Conservation (phyloP, 53 echinoderm and acorn worm species). For the Echinometra lucunter region DNA sequence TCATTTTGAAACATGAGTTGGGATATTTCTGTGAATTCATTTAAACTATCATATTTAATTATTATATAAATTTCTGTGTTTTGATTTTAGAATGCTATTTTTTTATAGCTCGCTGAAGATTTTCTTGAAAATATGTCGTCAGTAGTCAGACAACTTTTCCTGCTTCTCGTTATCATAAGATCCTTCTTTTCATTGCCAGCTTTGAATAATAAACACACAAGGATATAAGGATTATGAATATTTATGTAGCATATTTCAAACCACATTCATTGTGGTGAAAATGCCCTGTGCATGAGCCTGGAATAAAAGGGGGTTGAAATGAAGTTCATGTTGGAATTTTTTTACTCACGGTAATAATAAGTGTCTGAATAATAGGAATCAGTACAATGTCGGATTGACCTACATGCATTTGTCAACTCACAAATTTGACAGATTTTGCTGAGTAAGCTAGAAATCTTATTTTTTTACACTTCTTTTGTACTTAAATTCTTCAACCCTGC, state of each 20-base stretch:
- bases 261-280: not conserved
- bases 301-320: constrained; percentile 6
- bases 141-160: not conserved
- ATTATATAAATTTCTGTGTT: no score
- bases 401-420: not conserved
- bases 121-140: not conserved
- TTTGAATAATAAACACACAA: not conserved
- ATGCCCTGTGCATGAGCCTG: not conserved
- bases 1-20: no score
- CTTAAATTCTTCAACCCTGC: not conserved
- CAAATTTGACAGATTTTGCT: not conserved
- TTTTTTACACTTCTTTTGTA: not conserved
- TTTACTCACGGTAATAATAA: not conserved
- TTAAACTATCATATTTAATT: no score
- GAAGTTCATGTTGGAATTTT: not conserved
- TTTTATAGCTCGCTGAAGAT: no score
- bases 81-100: no score
- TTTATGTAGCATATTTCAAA: not conserved
- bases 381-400: not conserved
- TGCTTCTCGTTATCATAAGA: not conserved
- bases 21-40: no score
- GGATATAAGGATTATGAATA: not conserved
- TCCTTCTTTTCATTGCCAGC: not conserved
- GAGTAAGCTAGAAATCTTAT: not conserved
- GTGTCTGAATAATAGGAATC: not conserved